Percentiles rank a stretch among this genome's conserved stretches.
Conservation (phyloP, 2,113 vertebrate genomes). For the Otus sunia region DNA sequence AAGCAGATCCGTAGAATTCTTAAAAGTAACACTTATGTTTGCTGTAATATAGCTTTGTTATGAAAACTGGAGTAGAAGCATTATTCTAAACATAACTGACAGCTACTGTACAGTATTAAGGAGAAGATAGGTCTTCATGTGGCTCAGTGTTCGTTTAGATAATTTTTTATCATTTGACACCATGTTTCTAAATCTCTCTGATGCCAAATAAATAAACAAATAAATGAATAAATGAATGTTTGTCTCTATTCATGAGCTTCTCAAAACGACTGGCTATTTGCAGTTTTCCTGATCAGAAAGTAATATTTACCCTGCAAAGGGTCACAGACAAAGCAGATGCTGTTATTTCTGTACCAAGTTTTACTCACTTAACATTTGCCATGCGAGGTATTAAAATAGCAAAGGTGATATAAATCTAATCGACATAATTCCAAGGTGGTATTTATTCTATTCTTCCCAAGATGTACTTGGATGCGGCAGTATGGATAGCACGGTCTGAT, state of each 20-base stretch:
- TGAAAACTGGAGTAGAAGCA: constrained; percentile 1
- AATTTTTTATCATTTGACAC: not conserved
- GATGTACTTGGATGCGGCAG: not conserved
- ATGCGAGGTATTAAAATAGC: not conserved
- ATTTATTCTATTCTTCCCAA: not conserved
- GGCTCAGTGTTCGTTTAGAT: not conserved
- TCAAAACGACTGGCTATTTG: not conserved
- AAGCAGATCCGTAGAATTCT: not conserved
- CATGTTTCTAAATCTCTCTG: not conserved
- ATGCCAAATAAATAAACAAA: not conserved
- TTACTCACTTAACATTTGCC: not conserved
- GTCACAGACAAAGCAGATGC: not conserved
- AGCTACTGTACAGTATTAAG: not conserved
- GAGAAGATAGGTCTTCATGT: not conserved
- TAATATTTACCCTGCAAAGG: not conserved
- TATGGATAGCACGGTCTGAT: not conserved
- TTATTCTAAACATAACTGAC: not conserved
- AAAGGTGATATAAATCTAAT: not conserved
- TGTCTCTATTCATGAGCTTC: not conserved
- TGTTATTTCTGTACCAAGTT: not conserved
- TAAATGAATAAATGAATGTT: not conserved
- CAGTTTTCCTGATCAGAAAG: not conserved
- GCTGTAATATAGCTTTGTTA: constrained; percentile 29
- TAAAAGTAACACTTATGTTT: not conserved
- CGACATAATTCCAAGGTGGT: not conserved